These are phyloP conservation scores for Albula glossodonta DNA, from an alignment of 2,113 vertebrate genomes.

Conservation along the genomic window DNA sequence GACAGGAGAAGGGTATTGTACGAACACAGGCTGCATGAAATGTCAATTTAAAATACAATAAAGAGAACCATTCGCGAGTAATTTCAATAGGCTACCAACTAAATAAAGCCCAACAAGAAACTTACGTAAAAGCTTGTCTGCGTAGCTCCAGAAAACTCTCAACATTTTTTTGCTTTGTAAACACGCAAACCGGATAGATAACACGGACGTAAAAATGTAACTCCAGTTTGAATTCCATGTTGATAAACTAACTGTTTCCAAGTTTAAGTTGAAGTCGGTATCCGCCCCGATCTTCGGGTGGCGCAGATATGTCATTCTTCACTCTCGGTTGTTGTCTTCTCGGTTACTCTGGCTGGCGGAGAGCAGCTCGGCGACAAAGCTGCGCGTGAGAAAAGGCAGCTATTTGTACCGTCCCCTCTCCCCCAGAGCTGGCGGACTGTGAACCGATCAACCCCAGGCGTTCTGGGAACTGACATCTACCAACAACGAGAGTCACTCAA, in stretches of 20 bases:
- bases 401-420: neutral
- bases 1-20: neutral
- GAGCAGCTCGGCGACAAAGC: neutral
- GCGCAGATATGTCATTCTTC: slow-evolving; percentile 8
- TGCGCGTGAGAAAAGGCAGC: neutral
- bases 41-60: neutral
- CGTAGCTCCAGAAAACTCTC: neutral
- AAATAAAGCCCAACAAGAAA: neutral
- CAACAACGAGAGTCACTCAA: slow-evolving; percentile 7
- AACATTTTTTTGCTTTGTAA: neutral
- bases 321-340: neutral
- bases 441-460: neutral
- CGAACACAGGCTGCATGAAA: neutral
- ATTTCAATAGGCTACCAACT: neutral
- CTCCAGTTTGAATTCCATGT: neutral
- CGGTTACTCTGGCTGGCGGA: slow-evolving; percentile 9
- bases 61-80: neutral
- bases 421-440: slow-evolving; percentile 5
- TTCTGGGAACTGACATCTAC: slow-evolving; percentile 3
- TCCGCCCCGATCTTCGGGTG: neutral
- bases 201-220: neutral
- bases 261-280: slow-evolving; percentile 11
- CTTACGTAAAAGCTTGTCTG: neutral
- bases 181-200: neutral
- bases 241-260: neutral